phyloP scores from a whole-genome alignment of 1,140 invertebrate species.

The Neotoxoptera formosana region DNA sequence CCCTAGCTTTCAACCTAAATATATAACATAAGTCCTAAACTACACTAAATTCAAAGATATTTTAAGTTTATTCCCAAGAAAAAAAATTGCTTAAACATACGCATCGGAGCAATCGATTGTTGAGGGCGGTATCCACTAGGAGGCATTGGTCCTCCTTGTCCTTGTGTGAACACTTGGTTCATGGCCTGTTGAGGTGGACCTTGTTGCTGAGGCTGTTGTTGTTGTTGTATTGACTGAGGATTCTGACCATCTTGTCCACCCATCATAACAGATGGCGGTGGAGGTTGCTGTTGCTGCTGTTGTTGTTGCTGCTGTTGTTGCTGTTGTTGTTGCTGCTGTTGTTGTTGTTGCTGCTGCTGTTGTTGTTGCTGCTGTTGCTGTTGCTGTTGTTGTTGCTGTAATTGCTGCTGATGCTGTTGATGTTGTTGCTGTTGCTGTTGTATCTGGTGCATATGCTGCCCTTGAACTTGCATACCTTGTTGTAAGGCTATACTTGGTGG shows the following conservation, averaged over 20 bases:
- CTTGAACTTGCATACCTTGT: slow-evolving; percentile 39
- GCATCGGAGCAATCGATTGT: slow-evolving; percentile 43
- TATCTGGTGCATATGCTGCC: slow-evolving; percentile 37
- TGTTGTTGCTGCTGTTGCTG: slow-evolving; percentile 32
- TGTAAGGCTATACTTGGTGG: slow-evolving; percentile 15
- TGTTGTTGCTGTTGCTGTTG: slow-evolving; percentile 35
- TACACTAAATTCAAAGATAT: not conserved
- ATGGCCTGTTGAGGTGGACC: slow-evolving; percentile 26
- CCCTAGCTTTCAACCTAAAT: not conserved
- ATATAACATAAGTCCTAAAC: not conserved
- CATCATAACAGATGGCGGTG: slow-evolving; percentile 15
- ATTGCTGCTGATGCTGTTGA: not conserved
- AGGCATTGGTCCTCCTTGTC: slow-evolving; percentile 21
- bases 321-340: slow-evolving; percentile 21
- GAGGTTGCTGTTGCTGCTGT: slow-evolving; percentile 19
- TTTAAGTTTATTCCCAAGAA: not conserved
- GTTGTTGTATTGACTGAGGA: slow-evolving; percentile 10
- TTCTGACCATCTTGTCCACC: slow-evolving; percentile 27
- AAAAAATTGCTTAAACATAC: slow-evolving; percentile 32
- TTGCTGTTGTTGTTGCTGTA: not conserved
- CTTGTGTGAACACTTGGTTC: slow-evolving; percentile 47
- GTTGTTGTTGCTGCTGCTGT: slow-evolving; percentile 14
- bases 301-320: slow-evolving; percentile 26
- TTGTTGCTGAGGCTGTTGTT: slow-evolving; percentile 21
- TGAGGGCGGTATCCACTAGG: slow-evolving; percentile 47